Evolutionary conservation across 1,140 invertebrate species (phyloP).

Genomic region (Drosophila bocqueti): DNA sequence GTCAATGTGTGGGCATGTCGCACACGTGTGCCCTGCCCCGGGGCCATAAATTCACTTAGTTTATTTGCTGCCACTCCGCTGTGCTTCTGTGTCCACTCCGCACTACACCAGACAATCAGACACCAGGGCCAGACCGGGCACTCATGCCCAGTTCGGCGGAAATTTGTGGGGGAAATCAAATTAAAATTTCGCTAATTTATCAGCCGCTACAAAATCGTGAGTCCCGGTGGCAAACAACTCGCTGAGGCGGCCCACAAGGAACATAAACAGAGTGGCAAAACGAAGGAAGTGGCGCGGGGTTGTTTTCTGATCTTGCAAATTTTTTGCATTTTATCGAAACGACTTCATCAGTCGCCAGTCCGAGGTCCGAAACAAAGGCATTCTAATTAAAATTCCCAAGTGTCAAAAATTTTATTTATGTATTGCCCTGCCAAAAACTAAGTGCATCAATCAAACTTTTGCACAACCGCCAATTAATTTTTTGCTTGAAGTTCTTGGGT

Average conservation of each 20-base stretch:
- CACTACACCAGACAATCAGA: conserved; percentile 28
- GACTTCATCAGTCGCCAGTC: conserved; percentile 41
- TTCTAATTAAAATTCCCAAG: conserved; percentile 78
- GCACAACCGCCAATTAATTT: conserved; percentile 59
- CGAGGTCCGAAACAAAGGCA: conserved; percentile 52
- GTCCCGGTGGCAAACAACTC: conserved; percentile 34
- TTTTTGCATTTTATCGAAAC: conserved; percentile 59
- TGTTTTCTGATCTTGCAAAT: neutral
- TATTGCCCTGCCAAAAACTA: conserved; percentile 38
- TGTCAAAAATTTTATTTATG: conserved; percentile 64
- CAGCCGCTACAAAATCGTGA: conserved; percentile 46
- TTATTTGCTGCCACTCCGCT: conserved; percentile 49
- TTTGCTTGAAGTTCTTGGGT: conserved; percentile 17
- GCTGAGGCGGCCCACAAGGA: neutral
- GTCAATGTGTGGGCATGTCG: conserved; percentile 80
- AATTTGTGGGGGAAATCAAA: conserved; percentile 78
- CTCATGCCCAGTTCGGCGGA: conserved; percentile 43
- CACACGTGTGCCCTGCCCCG: conserved; percentile 57
- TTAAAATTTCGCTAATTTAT: conserved; percentile 78
- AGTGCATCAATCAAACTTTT: conserved; percentile 74
- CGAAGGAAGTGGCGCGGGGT: conserved; percentile 4
- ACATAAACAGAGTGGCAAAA: neutral
- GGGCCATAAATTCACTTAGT: conserved; percentile 74
- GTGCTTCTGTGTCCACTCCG: conserved; percentile 36
- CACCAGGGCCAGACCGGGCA: conserved; percentile 2